phyloP scores from a whole-genome alignment of 2,797 vertebrate genomes.

The Buceros bicornis region DNA sequence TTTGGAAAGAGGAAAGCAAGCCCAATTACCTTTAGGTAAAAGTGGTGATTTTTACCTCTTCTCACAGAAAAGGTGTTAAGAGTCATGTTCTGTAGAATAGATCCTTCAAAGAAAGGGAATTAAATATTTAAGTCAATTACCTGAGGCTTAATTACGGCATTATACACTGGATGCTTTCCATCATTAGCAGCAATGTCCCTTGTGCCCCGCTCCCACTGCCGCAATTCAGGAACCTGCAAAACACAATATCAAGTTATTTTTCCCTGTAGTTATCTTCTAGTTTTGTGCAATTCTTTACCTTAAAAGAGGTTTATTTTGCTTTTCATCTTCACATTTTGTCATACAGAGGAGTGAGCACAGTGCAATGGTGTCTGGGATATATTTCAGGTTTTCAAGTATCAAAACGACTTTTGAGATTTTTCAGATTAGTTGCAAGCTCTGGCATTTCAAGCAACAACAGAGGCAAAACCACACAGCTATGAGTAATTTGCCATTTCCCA shows the following conservation, averaged over 20 bases:
- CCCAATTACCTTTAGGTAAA: background rate
- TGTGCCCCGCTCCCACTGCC: background rate
- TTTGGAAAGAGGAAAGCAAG: background rate
- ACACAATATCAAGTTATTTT: background rate
- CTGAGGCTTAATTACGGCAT: background rate
- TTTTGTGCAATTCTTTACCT: background rate
- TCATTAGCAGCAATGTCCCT: background rate
- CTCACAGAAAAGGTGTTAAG: background rate
- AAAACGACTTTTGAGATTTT: background rate
- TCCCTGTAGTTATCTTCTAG: background rate
- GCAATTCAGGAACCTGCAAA: background rate
- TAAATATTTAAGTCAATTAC: background rate
- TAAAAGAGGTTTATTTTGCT: background rate
- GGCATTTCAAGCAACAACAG: background rate
- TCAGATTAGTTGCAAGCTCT: background rate
- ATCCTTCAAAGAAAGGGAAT: background rate
- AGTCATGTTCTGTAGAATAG: background rate
- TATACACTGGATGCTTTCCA: background rate
- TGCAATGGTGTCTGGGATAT: background rate
- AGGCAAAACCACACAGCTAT: background rate
- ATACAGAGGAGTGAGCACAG: background rate
- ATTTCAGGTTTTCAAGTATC: background rate
- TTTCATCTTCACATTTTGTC: background rate
- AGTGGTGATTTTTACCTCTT: background rate
- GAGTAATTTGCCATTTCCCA: slow-evolving; percentile 69